Percentiles rank a stretch among this genome's conserved stretches.
phyloP scores from a whole-genome alignment of 2,113 vertebrate species.

The Cisticola juncidis region DNA sequence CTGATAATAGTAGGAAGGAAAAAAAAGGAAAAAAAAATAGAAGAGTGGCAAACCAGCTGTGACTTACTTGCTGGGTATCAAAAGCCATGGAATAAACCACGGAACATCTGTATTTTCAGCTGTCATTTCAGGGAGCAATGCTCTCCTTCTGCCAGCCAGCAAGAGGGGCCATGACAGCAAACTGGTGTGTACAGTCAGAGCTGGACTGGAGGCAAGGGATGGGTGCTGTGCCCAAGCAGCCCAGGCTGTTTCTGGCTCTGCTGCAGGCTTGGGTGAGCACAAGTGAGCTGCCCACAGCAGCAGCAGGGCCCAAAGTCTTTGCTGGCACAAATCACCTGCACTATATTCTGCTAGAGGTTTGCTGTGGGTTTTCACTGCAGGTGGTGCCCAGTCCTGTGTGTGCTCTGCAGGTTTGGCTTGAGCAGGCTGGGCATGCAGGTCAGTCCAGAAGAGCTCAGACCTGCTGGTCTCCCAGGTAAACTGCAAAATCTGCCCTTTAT shows the following conservation, averaged over 20 bases:
- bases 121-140: neutral
- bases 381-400: neutral
- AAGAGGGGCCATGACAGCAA: neutral
- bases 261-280: neutral
- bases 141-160: neutral
- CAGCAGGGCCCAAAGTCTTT: neutral
- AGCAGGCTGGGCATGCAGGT: neutral
- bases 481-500: neutral
- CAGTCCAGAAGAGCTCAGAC: neutral
- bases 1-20: neutral
- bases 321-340: neutral
- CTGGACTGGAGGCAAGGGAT: neutral
- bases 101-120: neutral
- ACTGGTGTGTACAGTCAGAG: neutral
- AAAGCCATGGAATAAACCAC: neutral
- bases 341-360: neutral
- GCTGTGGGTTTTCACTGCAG: neutral
- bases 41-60: neutral
- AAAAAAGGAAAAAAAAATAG: neutral
- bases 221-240: neutral
- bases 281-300: fast-evolving
- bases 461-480: neutral
- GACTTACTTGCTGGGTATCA: neutral
- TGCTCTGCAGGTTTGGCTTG: neutral
- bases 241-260: neutral